Evolutionary conservation across 2,113 vertebrate species (phyloP).

Genomic region (Callospermophilus lateralis): DNA sequence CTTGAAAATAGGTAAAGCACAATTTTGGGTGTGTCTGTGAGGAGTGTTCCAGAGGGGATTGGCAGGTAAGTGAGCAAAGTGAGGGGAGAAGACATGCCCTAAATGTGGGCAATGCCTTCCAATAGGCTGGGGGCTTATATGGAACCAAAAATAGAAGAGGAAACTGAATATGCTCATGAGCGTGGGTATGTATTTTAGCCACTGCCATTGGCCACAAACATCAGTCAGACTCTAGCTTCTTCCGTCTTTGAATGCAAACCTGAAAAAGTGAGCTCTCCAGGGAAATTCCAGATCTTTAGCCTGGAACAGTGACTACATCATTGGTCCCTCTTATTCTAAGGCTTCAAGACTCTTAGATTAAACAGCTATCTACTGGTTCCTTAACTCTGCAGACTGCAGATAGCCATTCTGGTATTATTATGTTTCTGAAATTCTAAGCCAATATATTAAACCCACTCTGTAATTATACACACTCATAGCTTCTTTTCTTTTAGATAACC

Average conservation of each 20-base stretch:
- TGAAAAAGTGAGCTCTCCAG: neutral
- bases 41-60: too few species aligned
- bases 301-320: too few species aligned
- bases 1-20: too few species aligned
- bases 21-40: too few species aligned
- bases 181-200: neutral
- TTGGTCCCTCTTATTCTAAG: neutral
- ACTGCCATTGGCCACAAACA: neutral
- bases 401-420: neutral
- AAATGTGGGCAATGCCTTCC: too few species aligned
- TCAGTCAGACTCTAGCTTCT: neutral
- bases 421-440: neutral
- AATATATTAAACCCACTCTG: neutral
- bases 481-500: neutral
- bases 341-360: neutral
- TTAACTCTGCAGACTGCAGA: too few species aligned
- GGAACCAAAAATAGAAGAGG: too few species aligned
- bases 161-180: too few species aligned
- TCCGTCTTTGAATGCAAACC: neutral
- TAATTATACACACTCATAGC: neutral
- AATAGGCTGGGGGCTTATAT: too few species aligned
- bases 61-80: too few species aligned
- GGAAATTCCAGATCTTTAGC: neutral
- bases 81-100: too few species aligned
- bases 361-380: neutral